Conservation (phyloP, 1,140 invertebrate genomes). For the Orussus abietinus region DNA sequence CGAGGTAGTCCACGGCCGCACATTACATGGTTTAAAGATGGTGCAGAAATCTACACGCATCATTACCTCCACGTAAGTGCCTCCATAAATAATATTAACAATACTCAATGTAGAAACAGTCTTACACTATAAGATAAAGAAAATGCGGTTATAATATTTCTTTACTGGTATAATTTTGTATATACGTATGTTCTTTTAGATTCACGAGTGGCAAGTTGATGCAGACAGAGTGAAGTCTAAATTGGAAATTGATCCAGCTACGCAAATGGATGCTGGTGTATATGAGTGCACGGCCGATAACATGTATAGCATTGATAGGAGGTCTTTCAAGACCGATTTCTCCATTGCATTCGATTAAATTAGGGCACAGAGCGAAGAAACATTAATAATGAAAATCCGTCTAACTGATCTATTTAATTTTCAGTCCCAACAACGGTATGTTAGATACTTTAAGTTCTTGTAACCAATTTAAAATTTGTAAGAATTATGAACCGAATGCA, state of each 20-base stretch:
- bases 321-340: conserved; percentile 89
- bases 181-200: conserved; percentile 53
- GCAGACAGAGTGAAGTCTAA: conserved; percentile 83
- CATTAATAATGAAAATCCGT: too few relatives aligned
- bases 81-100: conserved; percentile 7
- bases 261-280: conserved; percentile 87
- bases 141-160: conserved; percentile 4
- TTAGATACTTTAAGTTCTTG: too few relatives aligned
- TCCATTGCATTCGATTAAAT: conserved; percentile 79
- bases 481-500: too few relatives aligned
- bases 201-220: conserved; percentile 83
- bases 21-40: conserved; percentile 92
- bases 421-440: too few relatives aligned
- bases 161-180: not conserved
- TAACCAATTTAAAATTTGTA: too few relatives aligned
- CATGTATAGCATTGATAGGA: conserved; percentile 86
- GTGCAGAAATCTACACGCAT: conserved; percentile 83
- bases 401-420: too few relatives aligned
- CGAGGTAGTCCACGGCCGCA: conserved; percentile 79
- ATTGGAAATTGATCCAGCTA: conserved; percentile 89
- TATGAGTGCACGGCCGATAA: conserved; percentile 90
- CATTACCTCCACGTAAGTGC: conserved; percentile 79
- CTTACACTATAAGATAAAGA: conserved; percentile 6
- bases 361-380: too few relatives aligned
- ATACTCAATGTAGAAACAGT: conserved; percentile 6